Evolutionary conservation across 2,888 invertebrate species (phyloP), one percentile per base, ranked within the genome.

Genomic region (Ditula angustiorana): DNA sequence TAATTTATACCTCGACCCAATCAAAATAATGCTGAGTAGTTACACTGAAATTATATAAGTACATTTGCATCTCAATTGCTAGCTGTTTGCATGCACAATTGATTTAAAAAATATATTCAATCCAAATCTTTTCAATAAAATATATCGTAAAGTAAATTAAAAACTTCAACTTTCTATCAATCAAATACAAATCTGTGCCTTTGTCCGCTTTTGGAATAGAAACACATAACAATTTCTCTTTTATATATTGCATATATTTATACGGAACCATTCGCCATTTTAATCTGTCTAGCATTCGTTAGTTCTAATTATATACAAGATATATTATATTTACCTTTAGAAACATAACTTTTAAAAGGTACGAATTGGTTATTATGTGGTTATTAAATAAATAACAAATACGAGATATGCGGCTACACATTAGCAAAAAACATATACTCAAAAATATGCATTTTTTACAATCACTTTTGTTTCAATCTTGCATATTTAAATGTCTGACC

Each of bases 1-100:
- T 76, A 77, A 78, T 81, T 73, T 81, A 81, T 87, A 89, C 88
- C 88, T 86, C 80, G 81, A 84, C 88, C 89, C 83, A 85, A 83
- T 75, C 79, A 77, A 79, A 82, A 79, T 76, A 80, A 85, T 76
- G 78, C 74, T 74, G 78, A 73, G 71, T 67, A 71, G 68, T 72
- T 68, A 76, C 72, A 73, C 76, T 76, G 74, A 72, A 73, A 76
- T 70, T 72, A 72, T 73, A 67, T 76, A 75, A 77, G 57, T 63
- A 64, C 53, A 64, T 59, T 64, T 44, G 46, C 64, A 57, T 64
- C 53, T 64, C 44, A 64, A 46, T 63, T 52, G 49, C 63, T 63
- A 52, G 63, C 52, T 59, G 52, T 46, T 19, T 52, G 50, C 64
- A 64, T 64, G 64, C 64, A 64, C 46, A 63, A 50, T 52, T 52